Percentiles rank a stretch among this genome's conserved stretches.
Conservation (phyloP, 2,113 vertebrate species). For the Gasterosteus aculeatus region DNA sequence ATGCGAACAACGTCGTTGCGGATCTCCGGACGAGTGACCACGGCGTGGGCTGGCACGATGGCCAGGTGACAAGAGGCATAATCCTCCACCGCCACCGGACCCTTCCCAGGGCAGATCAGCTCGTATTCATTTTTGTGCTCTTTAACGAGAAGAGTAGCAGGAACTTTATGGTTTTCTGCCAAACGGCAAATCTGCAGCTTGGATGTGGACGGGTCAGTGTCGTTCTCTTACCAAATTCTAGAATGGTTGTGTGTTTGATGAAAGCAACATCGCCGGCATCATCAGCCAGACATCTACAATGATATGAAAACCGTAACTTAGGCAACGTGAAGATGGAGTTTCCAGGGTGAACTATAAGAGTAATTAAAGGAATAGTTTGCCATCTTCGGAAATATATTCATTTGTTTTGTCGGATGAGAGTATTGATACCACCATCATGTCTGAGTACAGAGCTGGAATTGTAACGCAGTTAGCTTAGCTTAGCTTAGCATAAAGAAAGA, state of each 20-base stretch:
- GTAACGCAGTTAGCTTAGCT: neutral
- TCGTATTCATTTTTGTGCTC: conserved; percentile 56
- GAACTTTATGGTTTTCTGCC: neutral
- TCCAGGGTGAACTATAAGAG: neutral
- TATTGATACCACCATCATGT: neutral
- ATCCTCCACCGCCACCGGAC: neutral
- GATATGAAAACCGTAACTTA: neutral
- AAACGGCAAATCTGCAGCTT: neutral
- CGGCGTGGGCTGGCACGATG: conserved; percentile 75
- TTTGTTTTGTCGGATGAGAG: neutral
- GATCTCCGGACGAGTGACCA: conserved; percentile 75
- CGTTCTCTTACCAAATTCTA: conserved; percentile 81
- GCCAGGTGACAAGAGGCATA: conserved; percentile 70
- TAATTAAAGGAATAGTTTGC: neutral
- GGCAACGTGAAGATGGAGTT: neutral
- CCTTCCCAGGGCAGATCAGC: conserved; percentile 72
- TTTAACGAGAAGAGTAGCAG: conserved; percentile 26
- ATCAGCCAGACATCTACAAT: conserved; percentile 86
- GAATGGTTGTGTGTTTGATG: conserved; percentile 85
- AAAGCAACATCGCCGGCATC: conserved; percentile 89
- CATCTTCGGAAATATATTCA: neutral
- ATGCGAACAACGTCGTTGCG: conserved; percentile 38
- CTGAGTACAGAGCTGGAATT: neutral
- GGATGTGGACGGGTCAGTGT: neutral
- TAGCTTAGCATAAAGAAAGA: neutral